Evolutionary conservation across 2,797 vertebrate species (phyloP).

Genomic region (Buphagus erythrorhynchus): DNA sequence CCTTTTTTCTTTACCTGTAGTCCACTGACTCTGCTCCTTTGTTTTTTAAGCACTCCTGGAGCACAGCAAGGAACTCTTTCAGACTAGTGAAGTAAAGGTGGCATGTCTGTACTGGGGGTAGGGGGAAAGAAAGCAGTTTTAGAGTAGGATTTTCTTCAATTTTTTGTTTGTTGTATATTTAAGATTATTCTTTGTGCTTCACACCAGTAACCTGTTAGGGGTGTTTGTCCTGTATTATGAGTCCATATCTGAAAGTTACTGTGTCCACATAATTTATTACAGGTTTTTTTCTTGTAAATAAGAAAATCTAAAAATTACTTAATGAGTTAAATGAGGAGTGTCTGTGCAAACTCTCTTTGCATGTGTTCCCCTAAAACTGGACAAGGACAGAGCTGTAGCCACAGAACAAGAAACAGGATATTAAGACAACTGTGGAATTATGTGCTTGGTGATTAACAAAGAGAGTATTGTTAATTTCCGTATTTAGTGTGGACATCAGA

Average conservation of each 20-base stretch:
- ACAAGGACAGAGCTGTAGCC: not conserved
- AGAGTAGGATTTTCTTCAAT: not conserved
- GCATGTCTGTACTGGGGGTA: not conserved
- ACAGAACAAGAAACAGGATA: not conserved
- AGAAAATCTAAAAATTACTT: not conserved
- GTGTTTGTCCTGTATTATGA: not conserved
- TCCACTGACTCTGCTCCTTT: not conserved
- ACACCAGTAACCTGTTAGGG: not conserved
- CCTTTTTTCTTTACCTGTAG: not conserved
- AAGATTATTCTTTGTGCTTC: not conserved
- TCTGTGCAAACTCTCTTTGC: not conserved
- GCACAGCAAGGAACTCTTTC: not conserved
- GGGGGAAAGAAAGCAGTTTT: not conserved
- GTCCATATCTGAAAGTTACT: not conserved
- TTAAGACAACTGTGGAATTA: not conserved
- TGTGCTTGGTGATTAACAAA: not conserved
- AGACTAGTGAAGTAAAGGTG: not conserved
- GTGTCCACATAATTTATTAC: not conserved
- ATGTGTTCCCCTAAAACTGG: not conserved
- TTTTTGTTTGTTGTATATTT: not conserved
- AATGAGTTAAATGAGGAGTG: not conserved
- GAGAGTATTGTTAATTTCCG: not conserved
- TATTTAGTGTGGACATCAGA: not conserved
- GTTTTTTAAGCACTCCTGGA: not conserved
- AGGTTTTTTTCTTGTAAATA: not conserved